These are phyloP conservation scores for Mormyrops attenuatus DNA, from an alignment of 2,797 vertebrate genomes.

Conservation along the genomic window DNA sequence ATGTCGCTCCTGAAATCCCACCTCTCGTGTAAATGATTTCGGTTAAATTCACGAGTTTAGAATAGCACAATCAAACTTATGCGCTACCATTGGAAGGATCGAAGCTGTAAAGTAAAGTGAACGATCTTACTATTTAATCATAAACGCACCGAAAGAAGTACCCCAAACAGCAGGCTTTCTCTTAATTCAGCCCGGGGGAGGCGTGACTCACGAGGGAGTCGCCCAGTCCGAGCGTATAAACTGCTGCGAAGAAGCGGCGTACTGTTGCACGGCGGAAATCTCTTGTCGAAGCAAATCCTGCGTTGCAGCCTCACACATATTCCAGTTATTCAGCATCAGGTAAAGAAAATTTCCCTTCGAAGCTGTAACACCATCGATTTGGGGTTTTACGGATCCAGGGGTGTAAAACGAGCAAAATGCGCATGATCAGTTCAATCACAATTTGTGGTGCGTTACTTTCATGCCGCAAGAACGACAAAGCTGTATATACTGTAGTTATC, in stretches of 20 bases:
- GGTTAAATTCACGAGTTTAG: background rate
- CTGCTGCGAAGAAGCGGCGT: background rate
- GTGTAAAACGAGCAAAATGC: background rate
- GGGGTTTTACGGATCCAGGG: background rate
- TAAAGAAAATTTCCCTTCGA: background rate
- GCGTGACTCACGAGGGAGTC: constrained; percentile 25
- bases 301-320: background rate
- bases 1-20: background rate
- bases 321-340: constrained; percentile 3
- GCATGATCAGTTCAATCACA: background rate
- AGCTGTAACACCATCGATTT: background rate
- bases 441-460: background rate
- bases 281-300: background rate
- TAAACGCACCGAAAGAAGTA: background rate
- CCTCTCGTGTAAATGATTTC: background rate
- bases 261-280: background rate
- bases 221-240: constrained; percentile 5
- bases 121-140: background rate
- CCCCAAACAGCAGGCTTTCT: too few species aligned
- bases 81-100: background rate
- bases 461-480: background rate
- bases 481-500: background rate
- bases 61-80: background rate
- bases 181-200: background rate
- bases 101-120: background rate